Conservation (phyloP, 2,797 vertebrate species). For the Girardinus metallicus region DNA sequence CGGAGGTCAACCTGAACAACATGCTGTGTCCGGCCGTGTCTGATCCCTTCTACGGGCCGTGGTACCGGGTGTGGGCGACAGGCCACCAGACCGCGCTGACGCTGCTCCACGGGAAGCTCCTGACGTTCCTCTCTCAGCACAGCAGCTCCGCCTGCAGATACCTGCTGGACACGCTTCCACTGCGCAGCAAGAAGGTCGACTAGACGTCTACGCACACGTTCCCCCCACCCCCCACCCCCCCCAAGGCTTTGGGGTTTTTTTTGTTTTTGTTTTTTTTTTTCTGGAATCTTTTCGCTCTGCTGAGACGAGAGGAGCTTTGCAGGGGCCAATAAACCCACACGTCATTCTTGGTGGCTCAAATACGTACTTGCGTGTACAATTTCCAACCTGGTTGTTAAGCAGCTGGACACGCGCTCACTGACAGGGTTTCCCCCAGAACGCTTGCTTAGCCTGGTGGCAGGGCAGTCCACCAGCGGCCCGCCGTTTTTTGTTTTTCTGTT, state of each 20-base stretch:
- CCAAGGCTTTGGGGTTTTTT: too few species aligned
- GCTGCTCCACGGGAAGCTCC: slow-evolving; percentile 93
- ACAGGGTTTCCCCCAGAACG: too few species aligned
- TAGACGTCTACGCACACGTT: slow-evolving; percentile 65
- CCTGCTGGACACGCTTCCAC: slow-evolving; percentile 83
- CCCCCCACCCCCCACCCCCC: too few species aligned
- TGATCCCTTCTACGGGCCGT: slow-evolving; percentile 96
- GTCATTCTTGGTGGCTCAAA: slow-evolving; percentile 58
- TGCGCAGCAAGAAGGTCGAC: slow-evolving; percentile 93
- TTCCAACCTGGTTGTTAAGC: slow-evolving; percentile 28
- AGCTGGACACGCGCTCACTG: slow-evolving; percentile 1
- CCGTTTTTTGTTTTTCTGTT: too few species aligned
- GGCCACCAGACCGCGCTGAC: slow-evolving; percentile 97
- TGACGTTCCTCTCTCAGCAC: slow-evolving; percentile 88
- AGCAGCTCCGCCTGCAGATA: slow-evolving; percentile 81
- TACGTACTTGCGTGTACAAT: slow-evolving; percentile 60
- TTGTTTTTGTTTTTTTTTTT: slow-evolving; percentile 30
- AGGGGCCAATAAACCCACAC: slow-evolving; percentile 51
- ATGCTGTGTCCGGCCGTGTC: slow-evolving; percentile 99
- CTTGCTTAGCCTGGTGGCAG: too few species aligned
- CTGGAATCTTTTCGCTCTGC: slow-evolving; percentile 62
- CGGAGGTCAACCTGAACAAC: slow-evolving; percentile 99
- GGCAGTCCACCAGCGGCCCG: too few species aligned
- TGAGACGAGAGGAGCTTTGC: slow-evolving; percentile 42
- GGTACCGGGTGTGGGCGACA: slow-evolving; percentile 96